Conservation (phyloP, 1,140 invertebrate species). For the Zaprionus capensis region DNA sequence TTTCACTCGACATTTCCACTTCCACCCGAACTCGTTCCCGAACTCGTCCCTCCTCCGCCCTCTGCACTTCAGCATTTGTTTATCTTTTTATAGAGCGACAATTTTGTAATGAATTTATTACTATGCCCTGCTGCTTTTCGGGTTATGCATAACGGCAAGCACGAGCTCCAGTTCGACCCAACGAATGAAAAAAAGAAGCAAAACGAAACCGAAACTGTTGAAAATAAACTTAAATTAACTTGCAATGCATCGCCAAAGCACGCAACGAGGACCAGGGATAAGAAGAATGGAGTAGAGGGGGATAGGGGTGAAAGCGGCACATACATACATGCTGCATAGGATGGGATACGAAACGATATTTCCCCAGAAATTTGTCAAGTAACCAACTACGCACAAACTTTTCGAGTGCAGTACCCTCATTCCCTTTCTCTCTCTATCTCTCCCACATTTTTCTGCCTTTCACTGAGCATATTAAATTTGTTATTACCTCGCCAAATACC, state of each 20-base stretch:
- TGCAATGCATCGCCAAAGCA: slow-evolving; percentile 48
- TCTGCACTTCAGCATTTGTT: slow-evolving; percentile 62
- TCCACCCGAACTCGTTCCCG: not conserved
- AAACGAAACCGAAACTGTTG: slow-evolving; percentile 42
- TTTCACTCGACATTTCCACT: slow-evolving; percentile 51
- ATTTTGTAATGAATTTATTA: slow-evolving; percentile 81
- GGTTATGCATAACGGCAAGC: slow-evolving; percentile 65
- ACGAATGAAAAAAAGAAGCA: slow-evolving; percentile 11
- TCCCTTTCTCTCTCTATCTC: not conserved
- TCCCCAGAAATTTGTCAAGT: slow-evolving; percentile 57
- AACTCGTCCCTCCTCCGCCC: not conserved
- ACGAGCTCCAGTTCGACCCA: slow-evolving; percentile 20
- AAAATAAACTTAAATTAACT: slow-evolving; percentile 81
- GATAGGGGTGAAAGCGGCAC: not conserved
- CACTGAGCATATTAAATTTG: slow-evolving; percentile 36
- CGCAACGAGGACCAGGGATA: not conserved
- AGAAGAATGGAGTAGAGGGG: not conserved
- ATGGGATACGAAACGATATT: slow-evolving; percentile 27
- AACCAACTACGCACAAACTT: slow-evolving; percentile 50
- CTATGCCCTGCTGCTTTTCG: slow-evolving; percentile 52
- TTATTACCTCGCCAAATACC: slow-evolving; percentile 18
- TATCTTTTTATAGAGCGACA: slow-evolving; percentile 79
- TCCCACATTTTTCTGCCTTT: slow-evolving; percentile 5
- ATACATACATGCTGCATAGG: slow-evolving; percentile 11
- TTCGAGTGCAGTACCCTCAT: slow-evolving; percentile 27